Conservation (phyloP, 2,113 vertebrate genomes). For the Gnathonemus echidnorhynchus region DNA sequence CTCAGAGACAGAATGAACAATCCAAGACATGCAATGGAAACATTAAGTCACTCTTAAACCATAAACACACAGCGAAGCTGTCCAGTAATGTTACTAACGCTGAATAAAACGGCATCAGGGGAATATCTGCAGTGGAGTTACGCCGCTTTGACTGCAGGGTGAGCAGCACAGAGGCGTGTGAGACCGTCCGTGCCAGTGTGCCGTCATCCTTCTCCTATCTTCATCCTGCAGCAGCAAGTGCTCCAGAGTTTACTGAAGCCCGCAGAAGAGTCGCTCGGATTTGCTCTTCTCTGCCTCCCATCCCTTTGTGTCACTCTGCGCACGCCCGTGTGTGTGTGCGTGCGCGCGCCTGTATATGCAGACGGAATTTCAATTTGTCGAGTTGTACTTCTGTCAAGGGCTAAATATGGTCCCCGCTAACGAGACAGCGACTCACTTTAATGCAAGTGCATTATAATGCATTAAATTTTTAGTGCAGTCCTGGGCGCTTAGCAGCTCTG, state of each 20-base stretch:
- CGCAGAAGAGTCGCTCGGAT: constrained; percentile 36
- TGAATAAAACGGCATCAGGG: background rate
- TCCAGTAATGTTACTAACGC: background rate
- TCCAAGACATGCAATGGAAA: background rate
- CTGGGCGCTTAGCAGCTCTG: background rate
- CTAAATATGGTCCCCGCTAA: background rate
- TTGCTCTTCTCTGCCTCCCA: constrained; percentile 22
- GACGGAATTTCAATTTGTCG: constrained; percentile 1
- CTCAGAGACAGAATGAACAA: background rate
- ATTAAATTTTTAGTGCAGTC: background rate
- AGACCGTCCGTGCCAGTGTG: background rate
- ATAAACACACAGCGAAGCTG: background rate
- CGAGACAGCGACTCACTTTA: background rate
- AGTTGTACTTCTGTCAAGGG: background rate
- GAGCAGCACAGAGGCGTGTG: too few species aligned
- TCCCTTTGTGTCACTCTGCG: constrained; percentile 24
- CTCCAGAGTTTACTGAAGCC: constrained; percentile 27
- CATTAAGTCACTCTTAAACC: background rate
- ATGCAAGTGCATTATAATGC: background rate
- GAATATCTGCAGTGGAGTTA: background rate
- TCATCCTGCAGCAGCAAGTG: constrained; percentile 21
- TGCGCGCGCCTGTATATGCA: background rate
- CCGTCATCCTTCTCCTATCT: constrained; percentile 11
- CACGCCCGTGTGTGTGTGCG: background rate
- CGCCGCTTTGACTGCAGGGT: background rate